Evolutionary conservation across 1,140 invertebrate genomes (phyloP).

Genomic region (Saccostrea cuccullata): DNA sequence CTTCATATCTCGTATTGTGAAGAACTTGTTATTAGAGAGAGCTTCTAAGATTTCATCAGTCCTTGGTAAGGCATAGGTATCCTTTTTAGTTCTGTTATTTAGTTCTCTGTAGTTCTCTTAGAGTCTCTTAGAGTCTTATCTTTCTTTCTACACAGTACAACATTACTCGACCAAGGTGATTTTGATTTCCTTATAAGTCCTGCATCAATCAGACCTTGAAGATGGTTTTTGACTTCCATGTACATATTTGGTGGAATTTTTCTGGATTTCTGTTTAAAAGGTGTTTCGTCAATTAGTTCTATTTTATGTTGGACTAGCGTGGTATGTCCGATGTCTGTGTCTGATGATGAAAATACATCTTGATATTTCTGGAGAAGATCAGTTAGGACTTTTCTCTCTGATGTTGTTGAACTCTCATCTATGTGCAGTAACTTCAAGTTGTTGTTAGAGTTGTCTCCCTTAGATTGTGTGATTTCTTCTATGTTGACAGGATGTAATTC

Average conservation of each 20-base stretch:
- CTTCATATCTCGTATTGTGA: neutral
- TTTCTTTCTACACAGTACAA: conserved; percentile 10
- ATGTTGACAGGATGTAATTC: too few species aligned
- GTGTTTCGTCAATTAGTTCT: neutral
- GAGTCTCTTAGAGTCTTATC: neutral
- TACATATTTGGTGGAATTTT: neutral
- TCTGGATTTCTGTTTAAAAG: neutral
- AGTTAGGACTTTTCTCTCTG: neutral
- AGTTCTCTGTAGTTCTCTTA: conserved; percentile 8
- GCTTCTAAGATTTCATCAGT: neutral
- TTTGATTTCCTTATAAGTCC: neutral
- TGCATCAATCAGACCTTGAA: neutral
- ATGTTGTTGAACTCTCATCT: neutral
- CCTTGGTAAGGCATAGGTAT: neutral
- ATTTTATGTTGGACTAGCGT: neutral
- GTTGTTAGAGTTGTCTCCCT: neutral
- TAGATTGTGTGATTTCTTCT: conserved; percentile 35
- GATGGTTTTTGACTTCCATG: neutral
- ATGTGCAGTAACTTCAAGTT: neutral
- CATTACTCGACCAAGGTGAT: conserved; percentile 20
- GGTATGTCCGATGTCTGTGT: conserved; percentile 9
- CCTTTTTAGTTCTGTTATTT: conserved; percentile 25
- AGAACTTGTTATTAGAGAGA: neutral
- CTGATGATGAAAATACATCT: neutral
- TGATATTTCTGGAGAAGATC: neutral